A percentile compares a stretch with the other conserved stretches of the same genome.
These are phyloP conservation scores for Sinelater perroti DNA, from an alignment of 2,888 invertebrate species.

Conservation along the genomic window DNA sequence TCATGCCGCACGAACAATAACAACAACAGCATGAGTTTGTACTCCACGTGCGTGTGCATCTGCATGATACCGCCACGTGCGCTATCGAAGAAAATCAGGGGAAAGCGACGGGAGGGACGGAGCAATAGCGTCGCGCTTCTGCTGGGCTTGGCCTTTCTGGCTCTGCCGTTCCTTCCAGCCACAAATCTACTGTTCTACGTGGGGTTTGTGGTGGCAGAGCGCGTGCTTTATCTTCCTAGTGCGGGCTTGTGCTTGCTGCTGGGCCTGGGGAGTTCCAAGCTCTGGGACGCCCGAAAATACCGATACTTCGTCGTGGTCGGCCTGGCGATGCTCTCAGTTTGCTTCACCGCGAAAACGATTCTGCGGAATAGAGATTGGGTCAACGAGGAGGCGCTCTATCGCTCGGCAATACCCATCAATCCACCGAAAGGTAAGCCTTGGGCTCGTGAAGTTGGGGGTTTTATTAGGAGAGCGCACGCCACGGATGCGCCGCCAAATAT, in stretches of 20 bases:
- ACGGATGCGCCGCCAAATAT: conserved; percentile 23
- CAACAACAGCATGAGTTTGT: conserved; percentile 70
- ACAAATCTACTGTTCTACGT: conserved; percentile 97
- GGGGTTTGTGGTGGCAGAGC: conserved; percentile 97
- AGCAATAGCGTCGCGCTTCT: conserved; percentile 54
- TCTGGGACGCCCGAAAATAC: conserved; percentile 62
- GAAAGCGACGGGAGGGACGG: conserved; percentile 11
- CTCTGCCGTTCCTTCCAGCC: conserved; percentile 94
- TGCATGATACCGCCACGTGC: conserved; percentile 37
- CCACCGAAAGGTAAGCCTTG: conserved; percentile 93
- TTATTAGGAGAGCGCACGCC: conserved; percentile 17
- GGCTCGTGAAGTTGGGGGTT: background rate
- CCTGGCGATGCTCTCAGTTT: conserved; percentile 68
- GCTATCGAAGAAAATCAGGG: conserved; percentile 15
- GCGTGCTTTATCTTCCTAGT: conserved; percentile 94
- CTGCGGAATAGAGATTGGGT: conserved; percentile 90
- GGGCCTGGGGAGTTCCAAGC: conserved; percentile 74
- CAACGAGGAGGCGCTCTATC: conserved; percentile 91
- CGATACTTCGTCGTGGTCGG: conserved; percentile 61
- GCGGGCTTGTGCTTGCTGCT: conserved; percentile 93
- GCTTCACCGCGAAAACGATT: conserved; percentile 80
- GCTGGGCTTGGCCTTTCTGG: conserved; percentile 78
- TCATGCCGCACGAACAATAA: conserved; percentile 77
- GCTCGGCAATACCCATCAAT: conserved; percentile 90
- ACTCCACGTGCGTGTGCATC: conserved; percentile 63